Conservation (phyloP, 2,888 invertebrate species). For the Trichacis sp. region DNA sequence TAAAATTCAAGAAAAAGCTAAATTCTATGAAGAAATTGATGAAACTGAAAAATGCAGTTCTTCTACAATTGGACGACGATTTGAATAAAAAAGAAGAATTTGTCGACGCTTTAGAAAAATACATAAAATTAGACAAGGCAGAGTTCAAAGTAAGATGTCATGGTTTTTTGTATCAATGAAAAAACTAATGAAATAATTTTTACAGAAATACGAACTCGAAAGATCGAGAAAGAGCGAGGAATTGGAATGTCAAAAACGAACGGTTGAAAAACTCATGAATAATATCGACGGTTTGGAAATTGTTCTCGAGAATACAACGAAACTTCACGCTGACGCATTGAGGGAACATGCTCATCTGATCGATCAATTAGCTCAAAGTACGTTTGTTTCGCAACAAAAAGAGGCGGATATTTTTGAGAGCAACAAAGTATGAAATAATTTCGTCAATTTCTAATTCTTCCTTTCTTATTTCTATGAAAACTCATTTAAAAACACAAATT, state of each 20-base stretch:
- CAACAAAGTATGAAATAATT: constrained; percentile 67
- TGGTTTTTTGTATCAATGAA: too few relatives aligned
- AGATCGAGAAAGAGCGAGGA: constrained; percentile 71
- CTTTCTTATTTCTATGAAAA: constrained; percentile 1
- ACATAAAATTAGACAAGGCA: constrained; percentile 78
- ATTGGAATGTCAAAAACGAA: constrained; percentile 68
- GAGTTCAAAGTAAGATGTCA: constrained; percentile 72
- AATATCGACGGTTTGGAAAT: constrained; percentile 73
- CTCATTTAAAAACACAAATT: constrained; percentile 4
- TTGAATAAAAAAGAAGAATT: constrained; percentile 78
- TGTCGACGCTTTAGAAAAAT: constrained; percentile 78
- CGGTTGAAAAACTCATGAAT: constrained; percentile 69
- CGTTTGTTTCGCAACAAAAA: constrained; percentile 77
- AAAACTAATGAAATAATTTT: too few relatives aligned
- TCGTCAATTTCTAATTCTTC: too few relatives aligned
- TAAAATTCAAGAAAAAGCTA: constrained; percentile 73
- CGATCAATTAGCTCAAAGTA: constrained; percentile 79
- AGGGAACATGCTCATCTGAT: constrained; percentile 78
- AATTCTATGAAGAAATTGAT: constrained; percentile 76
- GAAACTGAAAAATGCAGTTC: constrained; percentile 77
- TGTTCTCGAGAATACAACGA: constrained; percentile 71
- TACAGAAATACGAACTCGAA: constrained; percentile 71
- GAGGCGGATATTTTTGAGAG: constrained; percentile 75
- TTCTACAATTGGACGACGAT: constrained; percentile 80
- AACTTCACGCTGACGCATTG: constrained; percentile 73